Base-by-base conservation (phyloP, 2,797 vertebrate genomes). In the Ptychadena robeensis region DNA sequence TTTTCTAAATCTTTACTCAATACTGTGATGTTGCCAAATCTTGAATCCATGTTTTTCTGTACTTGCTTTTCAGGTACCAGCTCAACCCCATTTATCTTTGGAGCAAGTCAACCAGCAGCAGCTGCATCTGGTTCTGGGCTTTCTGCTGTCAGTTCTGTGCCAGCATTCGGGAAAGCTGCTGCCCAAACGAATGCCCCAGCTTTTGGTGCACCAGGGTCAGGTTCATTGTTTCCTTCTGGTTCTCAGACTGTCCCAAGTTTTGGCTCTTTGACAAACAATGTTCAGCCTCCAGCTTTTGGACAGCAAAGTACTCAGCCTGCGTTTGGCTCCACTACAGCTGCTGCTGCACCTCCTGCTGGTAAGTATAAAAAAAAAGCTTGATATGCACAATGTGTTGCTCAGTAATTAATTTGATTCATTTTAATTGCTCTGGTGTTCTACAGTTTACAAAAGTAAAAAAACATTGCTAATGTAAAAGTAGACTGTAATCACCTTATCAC, bases 31-130 rank as follows among this genome's bases (percentile, higher is more conserved):
- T 53, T 53, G 4, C 15, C 18, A 22, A 22, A 53, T n/a, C 44
- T 3, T 53, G 15, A 8, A 53, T 53, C 44, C 4, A 4, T 53
- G n/a, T n/a, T 35, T 3, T 53, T 53, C 59, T 31, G 15, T 57
- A n/a, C 18, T 72, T 9, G 18, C 22, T 14, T 34, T 77, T 22
- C 28, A 92, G 91, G 90, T 40, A 66, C 73, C 0, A 87, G 87
- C 0, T 80, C 81, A 73, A 88, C 94, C 82, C 93, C 95, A 0
- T 98, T 97, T 86, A 88, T 91, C 0, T 98, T 98, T 89, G 96
- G 94, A 80, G 90, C 95, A 0, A 91, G 18, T 22, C 44, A 53
- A 7, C 4, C 91, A 66, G 73, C 94, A 15, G 82, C 95, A 15
- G 85, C 88, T 0, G 90, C 90, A 3, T 79, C 92, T 87, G 15